phyloP scores from a whole-genome alignment of 2,113 vertebrate species.

The Mobula hypostoma region DNA sequence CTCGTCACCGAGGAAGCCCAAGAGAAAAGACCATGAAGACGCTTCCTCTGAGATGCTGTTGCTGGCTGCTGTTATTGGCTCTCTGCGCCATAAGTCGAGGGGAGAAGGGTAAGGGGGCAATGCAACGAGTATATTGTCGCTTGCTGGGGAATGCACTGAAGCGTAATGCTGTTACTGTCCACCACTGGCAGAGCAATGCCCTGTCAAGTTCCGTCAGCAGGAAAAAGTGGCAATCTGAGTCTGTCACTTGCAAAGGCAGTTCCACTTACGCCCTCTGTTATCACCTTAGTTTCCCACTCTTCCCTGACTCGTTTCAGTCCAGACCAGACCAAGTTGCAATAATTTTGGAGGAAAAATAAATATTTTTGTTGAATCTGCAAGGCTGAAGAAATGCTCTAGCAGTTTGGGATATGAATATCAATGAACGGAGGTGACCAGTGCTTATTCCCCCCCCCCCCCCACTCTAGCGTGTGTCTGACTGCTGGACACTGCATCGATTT shows the following conservation, averaged over 20 bases:
- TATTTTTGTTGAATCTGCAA: not conserved
- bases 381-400: not conserved
- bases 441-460: not conserved
- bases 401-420: not conserved
- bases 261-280: not conserved
- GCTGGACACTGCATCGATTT: slow-evolving; percentile 19
- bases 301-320: not conserved
- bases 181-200: not conserved
- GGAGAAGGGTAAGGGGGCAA: not conserved
- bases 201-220: not conserved
- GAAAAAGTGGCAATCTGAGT: not conserved
- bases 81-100: not conserved
- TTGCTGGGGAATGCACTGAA: not conserved
- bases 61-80: not conserved
- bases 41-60: not conserved
- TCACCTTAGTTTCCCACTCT: not conserved
- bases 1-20: not conserved
- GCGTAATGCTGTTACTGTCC: not conserved
- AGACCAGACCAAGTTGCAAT: not conserved
- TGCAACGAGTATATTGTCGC: not conserved
- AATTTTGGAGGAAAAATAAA: not conserved
- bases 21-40: not conserved
- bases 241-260: not conserved
- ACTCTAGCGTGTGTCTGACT: not conserved
- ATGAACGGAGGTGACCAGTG: not conserved